Evolutionary conservation across 2,888 invertebrate species (phyloP).

Genomic region (Protula sp.): DNA sequence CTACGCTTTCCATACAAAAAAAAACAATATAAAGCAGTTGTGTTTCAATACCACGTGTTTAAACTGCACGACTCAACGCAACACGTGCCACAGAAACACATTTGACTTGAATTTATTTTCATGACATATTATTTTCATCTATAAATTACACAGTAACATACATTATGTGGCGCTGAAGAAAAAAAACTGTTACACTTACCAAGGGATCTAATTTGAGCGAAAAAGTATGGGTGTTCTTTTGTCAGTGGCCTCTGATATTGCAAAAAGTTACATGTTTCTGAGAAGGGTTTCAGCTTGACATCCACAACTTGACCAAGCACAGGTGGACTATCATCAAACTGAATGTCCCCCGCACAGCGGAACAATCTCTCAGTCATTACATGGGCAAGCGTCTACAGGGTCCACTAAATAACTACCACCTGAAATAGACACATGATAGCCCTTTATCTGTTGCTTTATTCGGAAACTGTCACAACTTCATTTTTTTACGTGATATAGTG

Average conservation of each 20-base stretch:
- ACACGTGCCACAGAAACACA: no score
- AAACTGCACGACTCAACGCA: no score
- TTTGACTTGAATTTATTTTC: no score
- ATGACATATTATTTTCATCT: no score
- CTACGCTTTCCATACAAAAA: no score
- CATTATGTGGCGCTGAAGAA: no score
- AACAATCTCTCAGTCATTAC: slow-evolving; percentile 22
- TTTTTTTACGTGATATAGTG: neutral
- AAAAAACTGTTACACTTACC: slow-evolving; percentile 29
- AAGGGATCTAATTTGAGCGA: slow-evolving; percentile 37
- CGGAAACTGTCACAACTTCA: neutral
- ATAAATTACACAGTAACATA: no score
- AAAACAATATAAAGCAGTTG: neutral
- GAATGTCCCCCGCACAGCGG: slow-evolving; percentile 39
- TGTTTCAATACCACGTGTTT: no score
- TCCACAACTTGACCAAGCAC: slow-evolving; percentile 33
- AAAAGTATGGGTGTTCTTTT: slow-evolving; percentile 40
- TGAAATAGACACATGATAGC: neutral
- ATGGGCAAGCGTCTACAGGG: no score
- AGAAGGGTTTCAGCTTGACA: slow-evolving; percentile 38
- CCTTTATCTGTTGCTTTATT: no score
- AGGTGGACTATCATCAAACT: slow-evolving; percentile 34
- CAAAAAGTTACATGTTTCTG: slow-evolving; percentile 42
- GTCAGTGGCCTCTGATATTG: slow-evolving; percentile 40
- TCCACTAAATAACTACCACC: no score